Conservation (phyloP, 2,113 vertebrate genomes). For the Grammomys surdaster region DNA sequence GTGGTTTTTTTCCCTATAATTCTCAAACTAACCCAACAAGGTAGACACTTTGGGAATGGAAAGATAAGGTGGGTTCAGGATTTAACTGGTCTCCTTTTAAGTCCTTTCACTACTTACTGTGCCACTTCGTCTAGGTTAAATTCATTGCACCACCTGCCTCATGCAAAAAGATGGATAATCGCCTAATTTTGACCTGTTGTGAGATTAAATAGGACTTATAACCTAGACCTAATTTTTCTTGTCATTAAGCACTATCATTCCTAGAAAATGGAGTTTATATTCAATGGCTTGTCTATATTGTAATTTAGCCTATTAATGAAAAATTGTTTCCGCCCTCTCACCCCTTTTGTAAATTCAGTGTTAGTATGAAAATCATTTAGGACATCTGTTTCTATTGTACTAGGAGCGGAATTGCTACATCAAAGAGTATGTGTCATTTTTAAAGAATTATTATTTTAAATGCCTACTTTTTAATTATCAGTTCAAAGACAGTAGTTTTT, state of each 20-base stretch:
- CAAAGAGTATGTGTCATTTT: neutral
- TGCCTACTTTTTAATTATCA: neutral
- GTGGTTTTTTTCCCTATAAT: neutral
- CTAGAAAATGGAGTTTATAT: slow-evolving; percentile 10
- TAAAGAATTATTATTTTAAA: slow-evolving; percentile 38
- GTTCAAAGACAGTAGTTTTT: neutral
- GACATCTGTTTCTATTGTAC: neutral
- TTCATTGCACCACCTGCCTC: neutral
- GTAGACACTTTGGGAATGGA: neutral
- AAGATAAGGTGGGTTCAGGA: neutral
- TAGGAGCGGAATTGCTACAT: neutral
- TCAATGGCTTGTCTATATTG: neutral
- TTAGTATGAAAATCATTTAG: slow-evolving; percentile 7
- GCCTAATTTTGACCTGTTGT: neutral
- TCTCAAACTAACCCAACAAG: neutral
- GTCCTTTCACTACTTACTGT: neutral
- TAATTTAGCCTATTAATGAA: slow-evolving; percentile 1
- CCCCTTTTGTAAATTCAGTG: neutral
- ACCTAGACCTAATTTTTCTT: neutral
- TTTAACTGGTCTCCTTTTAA: neutral
- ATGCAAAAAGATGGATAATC: neutral
- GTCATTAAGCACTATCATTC: neutral
- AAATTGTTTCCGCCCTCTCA: neutral
- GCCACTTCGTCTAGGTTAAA: neutral
- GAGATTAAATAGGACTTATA: neutral